Base-by-base conservation (phyloP, 2,797 vertebrate genomes). In the Tokudaia tokunoshimensis region DNA sequence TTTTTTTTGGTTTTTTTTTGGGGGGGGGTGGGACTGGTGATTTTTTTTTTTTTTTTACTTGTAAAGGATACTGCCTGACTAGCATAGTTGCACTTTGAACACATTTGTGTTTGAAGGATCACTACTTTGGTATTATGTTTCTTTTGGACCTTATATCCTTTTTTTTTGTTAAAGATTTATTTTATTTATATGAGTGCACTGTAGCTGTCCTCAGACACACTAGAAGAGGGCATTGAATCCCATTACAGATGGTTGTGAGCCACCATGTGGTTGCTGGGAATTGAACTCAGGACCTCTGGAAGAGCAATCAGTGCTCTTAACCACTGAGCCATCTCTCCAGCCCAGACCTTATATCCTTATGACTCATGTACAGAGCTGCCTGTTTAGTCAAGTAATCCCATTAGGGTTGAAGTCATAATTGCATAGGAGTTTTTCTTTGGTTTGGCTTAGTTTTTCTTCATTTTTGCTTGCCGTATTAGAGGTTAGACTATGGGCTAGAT, bases 371-470 rank as follows among this genome's bases (percentile, higher is more conserved):
- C 76, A n/a, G 93, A 91, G 65, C 70, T 89, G 2, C 34, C 44
- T 94, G 0, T 83, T 31, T 57, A 89, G 75, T 92, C 37, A 89
- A 34, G 4, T 88, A 50, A 86, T 79, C 91, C 41, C 93, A 26
- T 59, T 76, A 44, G 41, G 82, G 22, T 94, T 92, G 90, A 26
- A 80, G 11, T 96, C 31, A n/a, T 80, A 92, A 65, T 76, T 94
- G n/a, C 31, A 57, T 83, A 7, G 55, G 44, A 65, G 61, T 82
- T 85, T 87, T 14, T 92, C 91, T 44, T 72, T 41, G 6, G 2
- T 50, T 79, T 31, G 13, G 1, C 44, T 89, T 89, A 31, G n/a
- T 37, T 76, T 47, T 31, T n/a, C 22, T 41, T 76, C 47, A 41
- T 63, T 65, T 63, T 80, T 78, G 14, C 50, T 20, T 63, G 3